phyloP scores from a whole-genome alignment of 2,797 vertebrate genomes.

The Adelosebastes latens region DNA sequence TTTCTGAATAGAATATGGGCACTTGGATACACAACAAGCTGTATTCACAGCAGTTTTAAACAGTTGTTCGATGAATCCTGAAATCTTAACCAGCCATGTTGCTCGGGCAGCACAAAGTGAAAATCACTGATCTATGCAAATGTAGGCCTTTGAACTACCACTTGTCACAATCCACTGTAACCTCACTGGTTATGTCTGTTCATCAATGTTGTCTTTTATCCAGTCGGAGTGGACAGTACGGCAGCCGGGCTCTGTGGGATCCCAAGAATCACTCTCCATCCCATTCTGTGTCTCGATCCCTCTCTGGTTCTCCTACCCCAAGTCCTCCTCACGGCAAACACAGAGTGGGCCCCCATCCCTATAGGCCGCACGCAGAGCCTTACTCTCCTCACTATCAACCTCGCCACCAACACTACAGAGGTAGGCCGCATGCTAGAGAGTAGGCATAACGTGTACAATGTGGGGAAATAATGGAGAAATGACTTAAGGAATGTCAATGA shows the following conservation, averaged over 20 bases:
- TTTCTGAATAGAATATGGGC: background rate
- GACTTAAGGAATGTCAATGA: background rate
- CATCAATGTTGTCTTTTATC: background rate
- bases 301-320: constrained; percentile 46
- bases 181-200: background rate
- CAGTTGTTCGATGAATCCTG: background rate
- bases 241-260: constrained; percentile 35
- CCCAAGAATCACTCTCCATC: constrained; percentile 50
- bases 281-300: constrained; percentile 40
- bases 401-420: constrained; percentile 26
- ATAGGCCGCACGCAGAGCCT: constrained; percentile 17
- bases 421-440: constrained; percentile 25
- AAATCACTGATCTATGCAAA: background rate
- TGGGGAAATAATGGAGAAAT: background rate
- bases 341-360: constrained; percentile 2
- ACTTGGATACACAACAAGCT: background rate
- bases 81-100: background rate
- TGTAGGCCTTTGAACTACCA: background rate
- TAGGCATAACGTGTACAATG: background rate
- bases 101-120: background rate
- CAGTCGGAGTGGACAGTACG: constrained; percentile 52
- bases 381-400: constrained; percentile 31
- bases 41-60: background rate
- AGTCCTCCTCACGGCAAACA: constrained; percentile 46
- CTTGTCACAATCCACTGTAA: background rate